Percentiles rank a stretch among this genome's conserved stretches.
These are phyloP conservation scores for Brachyrhaphis roseni DNA, from an alignment of 2,797 vertebrate genomes.

Conservation along the genomic window DNA sequence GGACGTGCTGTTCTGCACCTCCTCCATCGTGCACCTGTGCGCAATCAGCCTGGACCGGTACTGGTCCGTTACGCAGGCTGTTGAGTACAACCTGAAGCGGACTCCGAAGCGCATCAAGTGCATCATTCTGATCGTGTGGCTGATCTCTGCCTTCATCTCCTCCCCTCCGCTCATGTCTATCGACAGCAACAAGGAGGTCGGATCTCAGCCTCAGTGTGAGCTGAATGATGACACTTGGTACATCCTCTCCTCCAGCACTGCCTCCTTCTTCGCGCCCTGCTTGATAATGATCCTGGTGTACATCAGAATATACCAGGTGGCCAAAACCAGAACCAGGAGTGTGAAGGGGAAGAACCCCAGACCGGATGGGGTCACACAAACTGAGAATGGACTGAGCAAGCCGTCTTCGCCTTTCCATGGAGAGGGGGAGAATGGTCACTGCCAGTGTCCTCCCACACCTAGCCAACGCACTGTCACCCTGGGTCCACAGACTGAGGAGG, in stretches of 20 bases:
- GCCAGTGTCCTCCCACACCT: slow-evolving; percentile 75
- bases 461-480: slow-evolving; percentile 65
- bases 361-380: slow-evolving; percentile 81
- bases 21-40: slow-evolving; percentile 93
- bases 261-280: slow-evolving; percentile 94
- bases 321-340: slow-evolving; percentile 90
- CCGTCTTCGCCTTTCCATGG: slow-evolving; percentile 70
- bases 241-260: slow-evolving; percentile 91
- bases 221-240: slow-evolving; percentile 96
- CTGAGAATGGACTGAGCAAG: slow-evolving; percentile 86
- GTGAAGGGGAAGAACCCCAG: slow-evolving; percentile 84
- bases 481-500: slow-evolving; percentile 76
- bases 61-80: slow-evolving; percentile 93
- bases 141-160: slow-evolving; percentile 91
- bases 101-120: slow-evolving; percentile 90
- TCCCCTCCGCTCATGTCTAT: slow-evolving; percentile 89
- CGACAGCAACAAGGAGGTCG: slow-evolving; percentile 79
- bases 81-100: slow-evolving; percentile 92
- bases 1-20: slow-evolving; percentile 95
- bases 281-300: slow-evolving; percentile 94
- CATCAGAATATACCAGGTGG: slow-evolving; percentile 93
- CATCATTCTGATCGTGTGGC: slow-evolving; percentile 89
- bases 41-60: slow-evolving; percentile 95
- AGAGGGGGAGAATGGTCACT: slow-evolving; percentile 85
- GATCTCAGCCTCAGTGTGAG: slow-evolving; percentile 84